Conservation (phyloP, 2,888 invertebrate genomes). For the Rhyacophila evoluta region DNA sequence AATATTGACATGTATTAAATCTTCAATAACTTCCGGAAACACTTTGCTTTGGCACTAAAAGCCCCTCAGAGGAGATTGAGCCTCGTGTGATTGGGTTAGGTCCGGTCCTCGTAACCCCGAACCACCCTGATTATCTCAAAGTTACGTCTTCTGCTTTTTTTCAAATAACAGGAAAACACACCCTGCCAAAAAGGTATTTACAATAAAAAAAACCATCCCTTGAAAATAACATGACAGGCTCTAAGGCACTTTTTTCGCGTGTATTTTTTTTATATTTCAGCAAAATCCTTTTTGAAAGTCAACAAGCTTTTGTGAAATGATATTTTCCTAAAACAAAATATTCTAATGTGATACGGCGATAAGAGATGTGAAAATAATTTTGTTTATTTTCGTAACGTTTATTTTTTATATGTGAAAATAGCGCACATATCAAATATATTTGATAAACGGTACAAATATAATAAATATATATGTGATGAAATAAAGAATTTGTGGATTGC, state of each 20-base stretch:
- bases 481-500: too few relatives aligned
- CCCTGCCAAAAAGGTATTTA: not conserved
- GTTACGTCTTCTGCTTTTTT: not conserved
- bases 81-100: slow-evolving; percentile 10
- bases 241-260: not conserved
- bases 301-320: not conserved
- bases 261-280: too few relatives aligned
- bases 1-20: slow-evolving; percentile 1
- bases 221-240: not conserved
- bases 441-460: too few relatives aligned
- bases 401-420: too few relatives aligned
- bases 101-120: slow-evolving; percentile 1
- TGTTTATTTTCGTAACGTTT: too few relatives aligned
- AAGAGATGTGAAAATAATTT: not conserved
- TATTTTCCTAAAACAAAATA: not conserved
- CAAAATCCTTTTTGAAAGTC: not conserved
- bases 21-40: slow-evolving; percentile 8
- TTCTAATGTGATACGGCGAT: not conserved
- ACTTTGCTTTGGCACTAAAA: not conserved
- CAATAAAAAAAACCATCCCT: not conserved
- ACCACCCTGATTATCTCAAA: not conserved
- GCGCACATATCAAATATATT: too few relatives aligned
- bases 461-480: too few relatives aligned
- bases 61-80: not conserved
- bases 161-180: not conserved